Evolutionary conservation across 2,797 vertebrate genomes (phyloP).

Genomic region (Enteromius thamalakanensis): DNA sequence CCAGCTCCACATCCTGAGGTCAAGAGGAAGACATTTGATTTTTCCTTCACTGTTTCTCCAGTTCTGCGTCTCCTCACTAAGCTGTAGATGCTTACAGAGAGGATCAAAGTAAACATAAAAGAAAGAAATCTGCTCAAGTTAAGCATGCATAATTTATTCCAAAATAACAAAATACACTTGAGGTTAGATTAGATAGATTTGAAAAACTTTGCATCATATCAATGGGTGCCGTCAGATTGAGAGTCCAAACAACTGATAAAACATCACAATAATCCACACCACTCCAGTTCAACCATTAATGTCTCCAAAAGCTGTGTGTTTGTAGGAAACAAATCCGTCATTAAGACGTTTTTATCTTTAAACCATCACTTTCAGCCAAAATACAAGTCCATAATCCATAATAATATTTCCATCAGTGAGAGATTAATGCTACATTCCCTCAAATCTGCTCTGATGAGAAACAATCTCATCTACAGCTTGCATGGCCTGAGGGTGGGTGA

Average conservation of each 20-base stretch:
- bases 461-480: background rate
- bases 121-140: background rate
- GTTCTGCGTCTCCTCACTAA: conserved; percentile 39
- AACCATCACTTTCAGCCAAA: background rate
- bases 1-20: conserved; percentile 66
- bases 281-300: background rate
- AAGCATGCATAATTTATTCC: background rate
- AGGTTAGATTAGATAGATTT: background rate
- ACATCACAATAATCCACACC: background rate
- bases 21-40: conserved; percentile 45
- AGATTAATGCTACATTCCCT: background rate
- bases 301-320: no score
- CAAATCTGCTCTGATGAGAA: background rate
- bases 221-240: background rate
- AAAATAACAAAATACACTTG: background rate
- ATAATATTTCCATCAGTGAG: background rate
- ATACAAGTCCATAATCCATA: background rate
- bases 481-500: background rate
- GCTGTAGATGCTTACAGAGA: background rate
- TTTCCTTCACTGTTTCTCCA: background rate
- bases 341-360: no score
- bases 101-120: background rate
- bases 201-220: background rate
- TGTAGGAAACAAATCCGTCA: no score
- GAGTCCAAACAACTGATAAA: background rate